A percentile compares a stretch with the other conserved stretches of the same genome.
phyloP scores from a whole-genome alignment of 2,113 vertebrate species.

The Dendropsophus ebraccatus region DNA sequence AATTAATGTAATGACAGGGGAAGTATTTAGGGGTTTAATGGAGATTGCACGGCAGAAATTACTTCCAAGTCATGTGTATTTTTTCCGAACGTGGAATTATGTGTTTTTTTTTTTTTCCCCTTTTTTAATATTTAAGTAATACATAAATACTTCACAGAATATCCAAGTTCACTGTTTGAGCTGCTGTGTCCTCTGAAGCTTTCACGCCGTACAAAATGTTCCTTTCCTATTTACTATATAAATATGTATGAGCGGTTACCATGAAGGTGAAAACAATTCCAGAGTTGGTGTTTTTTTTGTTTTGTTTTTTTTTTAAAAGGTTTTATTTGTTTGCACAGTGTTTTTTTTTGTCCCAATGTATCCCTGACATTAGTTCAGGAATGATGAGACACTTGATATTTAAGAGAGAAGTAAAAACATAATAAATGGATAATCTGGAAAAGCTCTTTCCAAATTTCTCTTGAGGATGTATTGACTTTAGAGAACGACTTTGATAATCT shows the following conservation, averaged over 20 bases:
- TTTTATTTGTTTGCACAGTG: no score
- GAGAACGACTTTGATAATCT: no score
- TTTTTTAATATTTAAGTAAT: conserved; percentile 7
- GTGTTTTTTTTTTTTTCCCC: conserved; percentile 75
- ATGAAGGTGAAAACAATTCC: conserved; percentile 1
- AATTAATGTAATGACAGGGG: conserved; percentile 93
- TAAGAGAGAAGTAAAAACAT: neutral
- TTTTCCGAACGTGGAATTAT: conserved; percentile 76
- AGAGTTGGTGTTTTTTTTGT: neutral
- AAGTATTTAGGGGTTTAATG: conserved; percentile 95
- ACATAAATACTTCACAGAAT: conserved; percentile 17
- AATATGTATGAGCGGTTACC: conserved; percentile 5
- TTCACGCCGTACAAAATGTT: neutral
- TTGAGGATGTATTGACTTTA: no score
- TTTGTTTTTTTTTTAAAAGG: neutral
- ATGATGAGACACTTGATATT: neutral
- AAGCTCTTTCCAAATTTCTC: no score
- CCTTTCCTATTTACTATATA: conserved; percentile 2
- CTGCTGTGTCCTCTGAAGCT: neutral
- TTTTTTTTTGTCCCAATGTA: neutral
- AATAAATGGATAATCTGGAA: no score
- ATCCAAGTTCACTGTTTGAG: neutral
- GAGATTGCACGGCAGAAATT: conserved; percentile 92
- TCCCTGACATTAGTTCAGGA: neutral
- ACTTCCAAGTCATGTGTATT: conserved; percentile 78